Evolutionary conservation across 2,888 invertebrate genomes (phyloP), one percentile per base, ranked within the genome.

Genomic region (Melipona beecheii): DNA sequence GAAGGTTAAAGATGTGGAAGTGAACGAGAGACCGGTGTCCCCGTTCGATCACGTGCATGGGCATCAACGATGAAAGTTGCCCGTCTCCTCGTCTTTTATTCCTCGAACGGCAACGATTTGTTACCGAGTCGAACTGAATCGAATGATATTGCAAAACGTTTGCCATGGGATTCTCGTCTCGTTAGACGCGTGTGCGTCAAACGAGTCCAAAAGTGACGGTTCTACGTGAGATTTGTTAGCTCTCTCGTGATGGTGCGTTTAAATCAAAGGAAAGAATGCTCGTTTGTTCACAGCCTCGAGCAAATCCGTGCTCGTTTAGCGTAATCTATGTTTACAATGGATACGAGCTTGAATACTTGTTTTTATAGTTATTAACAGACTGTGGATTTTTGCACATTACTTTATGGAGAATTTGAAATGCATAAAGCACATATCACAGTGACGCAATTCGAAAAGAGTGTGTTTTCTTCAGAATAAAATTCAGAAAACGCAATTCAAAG

Each of bases 121-220:
- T 89, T 91, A 91, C 91, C 92, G 90, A 91, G 89, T 2, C 91
- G 90, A 92, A 90, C 92, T 85, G 89, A 87, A 91, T 92, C 27
- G 21, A 0, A 36, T 85, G 89, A 87, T 88, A 89, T 91, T 75
- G 71, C 87, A 72, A 88, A 86, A 84, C 72, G 65, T 49, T 27
- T 71, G 78, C 71, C 64, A 60, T 65, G 31, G 31, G 75, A 52
- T 58, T 52, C 19, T 11, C 64, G 65, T 54, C 52, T 43, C 31
- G 11, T 49, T 50, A 56, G 58, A 43, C 58, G 6, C 43, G 54
- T 60, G 58, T 66, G 70, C 74, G 65, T 79, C 75, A 36, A 73
- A 75, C 71, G 71, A 68, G 27, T 62, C 50, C n/a, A 50, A 68
- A 80, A 65, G 27, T n/a, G 56, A 24, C 76, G 77, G 66, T 65